Base-by-base conservation (phyloP, 2,888 invertebrate genomes). In the Diaphora mendica region DNA sequence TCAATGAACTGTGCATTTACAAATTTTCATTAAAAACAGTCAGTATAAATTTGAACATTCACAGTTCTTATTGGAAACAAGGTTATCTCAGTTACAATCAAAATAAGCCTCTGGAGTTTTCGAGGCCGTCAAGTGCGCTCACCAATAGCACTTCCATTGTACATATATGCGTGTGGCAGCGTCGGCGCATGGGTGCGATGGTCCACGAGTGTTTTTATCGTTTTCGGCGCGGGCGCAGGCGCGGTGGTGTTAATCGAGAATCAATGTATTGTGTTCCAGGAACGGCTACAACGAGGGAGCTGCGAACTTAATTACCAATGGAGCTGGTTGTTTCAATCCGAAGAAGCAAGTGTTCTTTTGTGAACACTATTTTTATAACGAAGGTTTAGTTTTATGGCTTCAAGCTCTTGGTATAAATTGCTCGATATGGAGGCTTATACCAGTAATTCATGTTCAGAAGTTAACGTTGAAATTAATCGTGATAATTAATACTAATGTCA, bases 201-300 rank as follows among this genome's bases (percentile, higher is more conserved):
- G 82, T 84, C 80, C 81, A 77, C 79, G 77, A 79, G 77, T 82
- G 81, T 85, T 89, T 88, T 88, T 86, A 85, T 86, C 82, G 85
- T 83, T 86, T 87, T 86, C 83, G 82, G 79, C 78, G 71, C 86
- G 71, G 84, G 68, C 79, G 77, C 79, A 80, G 81, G 81, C 77
- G 77, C 81, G 81, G 75, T 82, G 84, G 86, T 88, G 91, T 91
- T 94, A 94, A 95, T 94, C 94, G 95, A 94, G 91, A 91, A 94
- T 91, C 94, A 93, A 87, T 95, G 94, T 94, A 93, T 90, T 91
- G 89, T 91, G 90, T 95, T 95, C 95, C 87, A 71, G 84, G 94
- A 95, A 95, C 90, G 88, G 90, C 88, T 86, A 86, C 81, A 65
- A 33, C 76, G 77, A 23, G n/a, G 20, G 87, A 90, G 80, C 75